phyloP scores from a whole-genome alignment of 2,888 invertebrate species.

The Metellina segmentata region DNA sequence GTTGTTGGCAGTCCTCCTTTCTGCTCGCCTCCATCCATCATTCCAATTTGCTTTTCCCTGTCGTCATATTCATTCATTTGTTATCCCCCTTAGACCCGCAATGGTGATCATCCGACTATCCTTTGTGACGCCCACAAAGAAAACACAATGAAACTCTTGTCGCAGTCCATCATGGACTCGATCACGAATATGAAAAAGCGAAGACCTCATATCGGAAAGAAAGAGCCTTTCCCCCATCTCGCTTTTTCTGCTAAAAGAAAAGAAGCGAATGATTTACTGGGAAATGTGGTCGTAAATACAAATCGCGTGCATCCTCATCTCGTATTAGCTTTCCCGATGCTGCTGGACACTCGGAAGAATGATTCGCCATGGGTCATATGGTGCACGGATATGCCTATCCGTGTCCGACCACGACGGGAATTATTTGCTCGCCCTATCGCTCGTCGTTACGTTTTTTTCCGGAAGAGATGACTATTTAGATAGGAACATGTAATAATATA shows the following conservation, averaged over 20 bases:
- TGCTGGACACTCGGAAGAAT: constrained; percentile 25
- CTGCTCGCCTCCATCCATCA: constrained; percentile 53
- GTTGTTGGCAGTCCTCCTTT: constrained; percentile 35
- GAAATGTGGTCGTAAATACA: constrained; percentile 71
- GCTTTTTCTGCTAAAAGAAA: background rate
- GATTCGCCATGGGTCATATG: constrained; percentile 53
- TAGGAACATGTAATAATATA: constrained; percentile 70
- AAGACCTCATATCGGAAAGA: background rate
- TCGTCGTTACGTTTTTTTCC: constrained; percentile 46
- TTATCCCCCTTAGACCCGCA: constrained; percentile 52
- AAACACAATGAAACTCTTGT: constrained; percentile 68
- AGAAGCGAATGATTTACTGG: constrained; percentile 54
- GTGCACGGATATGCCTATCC: background rate
- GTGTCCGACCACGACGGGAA: constrained; percentile 54
- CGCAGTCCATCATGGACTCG: constrained; percentile 60
- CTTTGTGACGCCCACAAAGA: constrained; percentile 70
- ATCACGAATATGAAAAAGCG: constrained; percentile 68
- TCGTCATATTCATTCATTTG: constrained; percentile 70
- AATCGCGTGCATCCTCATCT: constrained; percentile 71
- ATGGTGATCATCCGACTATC: constrained; percentile 37
- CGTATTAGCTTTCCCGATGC: constrained; percentile 50
- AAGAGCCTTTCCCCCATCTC: background rate
- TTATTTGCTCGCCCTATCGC: constrained; percentile 41
- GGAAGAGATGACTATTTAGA: constrained; percentile 71
- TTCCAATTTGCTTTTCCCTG: constrained; percentile 63